Conservation (phyloP, 2,113 vertebrate species). For the Glareola pratincola region DNA sequence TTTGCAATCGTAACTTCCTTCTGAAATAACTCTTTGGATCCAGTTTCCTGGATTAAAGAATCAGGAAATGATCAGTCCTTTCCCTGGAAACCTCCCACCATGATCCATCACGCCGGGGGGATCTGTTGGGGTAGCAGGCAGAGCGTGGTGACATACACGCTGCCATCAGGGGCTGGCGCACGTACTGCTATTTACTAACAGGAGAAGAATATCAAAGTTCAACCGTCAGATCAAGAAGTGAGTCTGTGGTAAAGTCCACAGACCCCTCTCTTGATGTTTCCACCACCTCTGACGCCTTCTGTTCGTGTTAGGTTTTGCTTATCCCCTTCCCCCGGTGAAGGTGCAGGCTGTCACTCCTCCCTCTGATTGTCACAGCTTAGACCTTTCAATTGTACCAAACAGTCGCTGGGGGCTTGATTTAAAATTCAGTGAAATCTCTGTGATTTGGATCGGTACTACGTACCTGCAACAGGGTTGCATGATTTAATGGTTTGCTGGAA, state of each 20-base stretch:
- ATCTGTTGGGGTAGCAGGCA: background rate
- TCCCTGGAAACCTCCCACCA: background rate
- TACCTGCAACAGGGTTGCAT: background rate
- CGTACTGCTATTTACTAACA: background rate
- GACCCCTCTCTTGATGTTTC: background rate
- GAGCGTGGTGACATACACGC: accelerated
- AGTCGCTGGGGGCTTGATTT: background rate
- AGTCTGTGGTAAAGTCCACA: background rate
- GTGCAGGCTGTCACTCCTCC: background rate
- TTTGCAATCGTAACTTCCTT: background rate
- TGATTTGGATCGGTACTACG: background rate
- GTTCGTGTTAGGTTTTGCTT: background rate
- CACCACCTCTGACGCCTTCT: background rate
- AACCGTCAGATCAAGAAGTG: background rate
- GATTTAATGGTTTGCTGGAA: background rate
- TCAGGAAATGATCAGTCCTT: background rate
- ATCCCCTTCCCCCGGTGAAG: background rate
- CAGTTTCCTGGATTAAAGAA: background rate
- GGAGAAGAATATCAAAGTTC: background rate
- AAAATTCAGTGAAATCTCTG: background rate
- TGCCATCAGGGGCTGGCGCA: background rate
- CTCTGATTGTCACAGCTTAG: background rate
- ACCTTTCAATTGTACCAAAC: background rate
- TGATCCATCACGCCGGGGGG: accelerated
- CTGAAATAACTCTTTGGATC: background rate